Conservation (phyloP, 2,113 vertebrate species). For the Sorex araneus region DNA sequence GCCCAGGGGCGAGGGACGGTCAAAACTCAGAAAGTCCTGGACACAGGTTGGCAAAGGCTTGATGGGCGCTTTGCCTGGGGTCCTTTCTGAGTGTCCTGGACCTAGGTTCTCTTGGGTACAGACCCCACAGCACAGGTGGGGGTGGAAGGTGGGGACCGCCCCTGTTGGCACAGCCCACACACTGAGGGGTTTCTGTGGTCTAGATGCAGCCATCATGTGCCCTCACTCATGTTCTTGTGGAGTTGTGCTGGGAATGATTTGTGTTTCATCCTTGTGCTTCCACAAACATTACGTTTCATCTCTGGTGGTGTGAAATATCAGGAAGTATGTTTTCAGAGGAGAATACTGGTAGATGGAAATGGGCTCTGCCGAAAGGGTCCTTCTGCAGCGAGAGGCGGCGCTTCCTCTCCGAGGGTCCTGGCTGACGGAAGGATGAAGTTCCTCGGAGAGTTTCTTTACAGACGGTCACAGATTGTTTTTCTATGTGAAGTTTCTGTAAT, state of each 20-base stretch:
- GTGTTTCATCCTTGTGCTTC: slow-evolving; percentile 67
- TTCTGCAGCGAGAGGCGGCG: background rate
- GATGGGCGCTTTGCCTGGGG: slow-evolving; percentile 4
- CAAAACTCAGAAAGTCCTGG: slow-evolving; percentile 45
- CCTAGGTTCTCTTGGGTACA: background rate
- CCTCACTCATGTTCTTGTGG: slow-evolving; percentile 69
- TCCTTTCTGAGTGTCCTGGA: slow-evolving; percentile 26
- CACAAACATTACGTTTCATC: slow-evolving; percentile 15
- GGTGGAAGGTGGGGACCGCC: slow-evolving; percentile 52
- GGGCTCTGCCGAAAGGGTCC: slow-evolving; percentile 14
- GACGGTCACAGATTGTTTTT: slow-evolving; percentile 63
- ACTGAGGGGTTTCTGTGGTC: slow-evolving; percentile 9
- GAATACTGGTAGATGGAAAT: slow-evolving; percentile 55
- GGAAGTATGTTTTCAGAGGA: slow-evolving; percentile 55
- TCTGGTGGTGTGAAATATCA: slow-evolving; percentile 60
- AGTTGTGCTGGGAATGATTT: slow-evolving; percentile 65
- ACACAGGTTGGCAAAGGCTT: slow-evolving; percentile 54
- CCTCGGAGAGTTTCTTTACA: slow-evolving; percentile 67
- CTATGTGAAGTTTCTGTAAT: slow-evolving; percentile 74
- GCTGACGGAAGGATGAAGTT: slow-evolving; percentile 51
- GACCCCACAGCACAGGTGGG: background rate
- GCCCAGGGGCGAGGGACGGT: background rate
- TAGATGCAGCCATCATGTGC: slow-evolving; percentile 63
- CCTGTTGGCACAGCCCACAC: too few relatives aligned
- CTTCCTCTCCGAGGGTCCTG: background rate